phyloP scores from a whole-genome alignment of 2,113 vertebrate genomes.

The Perognathus longimembris region DNA sequence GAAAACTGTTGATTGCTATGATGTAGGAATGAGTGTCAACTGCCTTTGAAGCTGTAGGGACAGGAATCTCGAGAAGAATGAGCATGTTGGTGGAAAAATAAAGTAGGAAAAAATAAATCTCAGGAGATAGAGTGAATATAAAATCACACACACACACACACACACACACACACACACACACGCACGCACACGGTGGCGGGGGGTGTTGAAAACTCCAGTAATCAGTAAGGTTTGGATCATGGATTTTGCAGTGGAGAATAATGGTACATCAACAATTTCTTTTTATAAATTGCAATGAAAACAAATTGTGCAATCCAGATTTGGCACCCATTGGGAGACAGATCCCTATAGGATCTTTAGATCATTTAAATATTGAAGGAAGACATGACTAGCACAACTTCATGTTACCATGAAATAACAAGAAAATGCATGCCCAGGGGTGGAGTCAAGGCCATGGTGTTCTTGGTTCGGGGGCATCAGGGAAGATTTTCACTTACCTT shows the following conservation, averaged over 20 bases:
- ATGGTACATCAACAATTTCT: too few relatives aligned
- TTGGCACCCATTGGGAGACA: not conserved
- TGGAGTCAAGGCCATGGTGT: not conserved
- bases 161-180: not conserved
- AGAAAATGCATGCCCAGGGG: not conserved
- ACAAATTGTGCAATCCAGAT: not conserved
- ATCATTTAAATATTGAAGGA: too few relatives aligned
- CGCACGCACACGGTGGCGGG: too few relatives aligned
- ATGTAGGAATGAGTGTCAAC: fast-evolving
- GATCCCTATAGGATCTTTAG: not conserved
- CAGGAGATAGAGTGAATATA: not conserved
- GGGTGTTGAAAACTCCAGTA: too few relatives aligned
- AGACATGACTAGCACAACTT: fast-evolving
- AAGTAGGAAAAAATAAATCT: not conserved
- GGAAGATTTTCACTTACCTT: not conserved
- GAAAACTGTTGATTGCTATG: not conserved
- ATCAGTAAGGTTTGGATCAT: not conserved
- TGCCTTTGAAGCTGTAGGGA: not conserved
- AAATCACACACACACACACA: not conserved
- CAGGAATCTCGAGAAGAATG: not conserved
- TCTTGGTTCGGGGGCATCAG: constrained; percentile 39
- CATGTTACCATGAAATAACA: fast-evolving
- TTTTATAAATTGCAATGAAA: not conserved
- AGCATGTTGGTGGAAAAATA: not conserved
- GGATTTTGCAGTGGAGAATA: not conserved